These are phyloP conservation scores for Rissa tridactyla DNA, from an alignment of 2,113 vertebrate genomes.

Conservation along the genomic window DNA sequence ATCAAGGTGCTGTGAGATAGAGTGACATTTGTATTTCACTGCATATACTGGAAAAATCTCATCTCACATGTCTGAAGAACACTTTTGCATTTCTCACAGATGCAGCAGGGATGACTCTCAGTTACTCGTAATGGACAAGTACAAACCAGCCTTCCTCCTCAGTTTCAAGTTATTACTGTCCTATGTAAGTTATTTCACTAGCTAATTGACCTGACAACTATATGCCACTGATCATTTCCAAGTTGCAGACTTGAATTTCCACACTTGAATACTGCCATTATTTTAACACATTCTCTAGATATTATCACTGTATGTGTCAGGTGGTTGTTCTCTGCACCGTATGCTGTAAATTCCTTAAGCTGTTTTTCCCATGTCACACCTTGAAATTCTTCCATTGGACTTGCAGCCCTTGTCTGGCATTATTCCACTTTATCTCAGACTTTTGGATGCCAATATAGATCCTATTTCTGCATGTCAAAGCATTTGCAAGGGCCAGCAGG, in stretches of 20 bases:
- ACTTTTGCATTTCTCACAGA: not conserved
- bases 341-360: not conserved
- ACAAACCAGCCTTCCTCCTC: not conserved
- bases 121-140: accelerated
- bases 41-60: not conserved
- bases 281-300: not conserved
- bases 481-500: not conserved
- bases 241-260: not conserved
- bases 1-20: not conserved
- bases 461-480: not conserved
- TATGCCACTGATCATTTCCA: not conserved
- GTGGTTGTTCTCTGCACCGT: not conserved
- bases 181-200: not conserved
- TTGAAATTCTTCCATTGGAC: not conserved
- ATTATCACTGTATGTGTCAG: accelerated
- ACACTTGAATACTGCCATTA: not conserved
- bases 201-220: not conserved
- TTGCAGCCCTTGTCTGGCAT: not conserved
- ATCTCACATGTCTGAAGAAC: not conserved
- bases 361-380: not conserved
- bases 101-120: not conserved
- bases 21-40: not conserved
- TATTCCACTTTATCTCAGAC: not conserved
- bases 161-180: not conserved
- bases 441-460: not conserved